phyloP scores from a whole-genome alignment of 2,797 vertebrate species.

The Hydrolagus colliei region DNA sequence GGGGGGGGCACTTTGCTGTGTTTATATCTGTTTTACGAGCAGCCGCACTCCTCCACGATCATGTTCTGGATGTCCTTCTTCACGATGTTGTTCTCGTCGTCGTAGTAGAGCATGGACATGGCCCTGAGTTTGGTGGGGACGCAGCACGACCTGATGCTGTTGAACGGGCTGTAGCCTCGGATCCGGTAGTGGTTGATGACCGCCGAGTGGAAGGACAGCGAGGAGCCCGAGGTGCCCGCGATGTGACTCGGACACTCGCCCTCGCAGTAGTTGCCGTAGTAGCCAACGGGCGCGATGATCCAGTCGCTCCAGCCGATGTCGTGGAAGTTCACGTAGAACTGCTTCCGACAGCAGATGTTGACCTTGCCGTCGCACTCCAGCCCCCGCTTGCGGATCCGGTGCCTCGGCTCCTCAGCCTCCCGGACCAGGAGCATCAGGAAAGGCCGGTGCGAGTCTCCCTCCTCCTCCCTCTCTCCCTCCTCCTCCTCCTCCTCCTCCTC shows the following conservation, averaged over 20 bases:
- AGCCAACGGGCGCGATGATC: constrained; percentile 76
- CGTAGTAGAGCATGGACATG: constrained; percentile 98
- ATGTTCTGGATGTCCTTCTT: constrained; percentile 98
- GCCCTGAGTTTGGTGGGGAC: constrained; percentile 89
- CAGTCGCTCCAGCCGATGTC: constrained; percentile 80
- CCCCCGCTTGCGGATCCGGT: constrained; percentile 73
- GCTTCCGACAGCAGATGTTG: constrained; percentile 91
- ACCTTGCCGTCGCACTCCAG: constrained; percentile 93
- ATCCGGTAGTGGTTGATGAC: constrained; percentile 97
- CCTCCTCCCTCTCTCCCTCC: constrained; percentile 58
- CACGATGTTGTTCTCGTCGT: constrained; percentile 93
- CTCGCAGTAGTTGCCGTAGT: constrained; percentile 96
- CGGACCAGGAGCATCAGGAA: constrained; percentile 89
- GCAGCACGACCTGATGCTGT: constrained; percentile 89
- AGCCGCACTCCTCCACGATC: constrained; percentile 97
- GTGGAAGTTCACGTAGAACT: constrained; percentile 94
- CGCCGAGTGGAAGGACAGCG: constrained; percentile 89
- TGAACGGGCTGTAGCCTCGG: constrained; percentile 85
- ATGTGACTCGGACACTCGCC: constrained; percentile 90
- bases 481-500: background rate
- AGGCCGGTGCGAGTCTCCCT: constrained; percentile 85
- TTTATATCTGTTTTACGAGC: constrained; percentile 60
- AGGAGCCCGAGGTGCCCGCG: constrained; percentile 81
- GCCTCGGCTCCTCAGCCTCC: constrained; percentile 65
- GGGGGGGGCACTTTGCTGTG: no score